Evolutionary conservation across 37 sponge, comb jelly and placozoan species (phyloP).

Genomic region (Corticium candelabrum): DNA sequence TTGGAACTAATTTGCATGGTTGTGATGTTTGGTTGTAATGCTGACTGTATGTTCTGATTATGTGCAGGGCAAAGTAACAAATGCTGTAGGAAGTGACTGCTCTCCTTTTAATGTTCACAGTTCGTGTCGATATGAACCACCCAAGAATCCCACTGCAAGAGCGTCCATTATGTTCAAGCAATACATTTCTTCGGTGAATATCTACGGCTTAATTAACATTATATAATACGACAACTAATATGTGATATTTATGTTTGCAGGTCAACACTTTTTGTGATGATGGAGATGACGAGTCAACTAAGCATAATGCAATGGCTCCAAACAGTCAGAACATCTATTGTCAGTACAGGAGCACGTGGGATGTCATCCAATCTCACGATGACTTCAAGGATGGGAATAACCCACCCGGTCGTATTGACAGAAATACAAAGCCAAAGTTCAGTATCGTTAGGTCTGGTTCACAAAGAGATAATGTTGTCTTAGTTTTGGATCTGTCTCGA

Average conservation of each 20-base stretch:
- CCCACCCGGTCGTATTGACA: neutral
- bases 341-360: slow-evolving; percentile 1
- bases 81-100: neutral
- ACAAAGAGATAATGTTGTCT: neutral
- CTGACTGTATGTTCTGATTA: too few relatives aligned
- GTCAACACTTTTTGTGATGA: neutral
- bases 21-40: too few relatives aligned
- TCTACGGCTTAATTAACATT: too few relatives aligned
- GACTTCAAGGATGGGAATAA: neutral
- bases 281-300: neutral
- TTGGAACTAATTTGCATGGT: too few relatives aligned
- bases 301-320: neutral
- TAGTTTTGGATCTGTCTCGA: neutral
- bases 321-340: neutral
- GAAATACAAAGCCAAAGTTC: neutral
- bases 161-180: neutral
- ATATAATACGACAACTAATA: too few relatives aligned
- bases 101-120: neutral
- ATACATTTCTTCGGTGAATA: neutral
- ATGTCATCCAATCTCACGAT: neutral
- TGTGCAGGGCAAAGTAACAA: neutral
- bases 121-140: neutral
- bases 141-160: neutral
- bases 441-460: neutral
- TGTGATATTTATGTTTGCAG: neutral